phyloP scores from a whole-genome alignment of 2,113 vertebrate species.

The Todiramphus chloris region DNA sequence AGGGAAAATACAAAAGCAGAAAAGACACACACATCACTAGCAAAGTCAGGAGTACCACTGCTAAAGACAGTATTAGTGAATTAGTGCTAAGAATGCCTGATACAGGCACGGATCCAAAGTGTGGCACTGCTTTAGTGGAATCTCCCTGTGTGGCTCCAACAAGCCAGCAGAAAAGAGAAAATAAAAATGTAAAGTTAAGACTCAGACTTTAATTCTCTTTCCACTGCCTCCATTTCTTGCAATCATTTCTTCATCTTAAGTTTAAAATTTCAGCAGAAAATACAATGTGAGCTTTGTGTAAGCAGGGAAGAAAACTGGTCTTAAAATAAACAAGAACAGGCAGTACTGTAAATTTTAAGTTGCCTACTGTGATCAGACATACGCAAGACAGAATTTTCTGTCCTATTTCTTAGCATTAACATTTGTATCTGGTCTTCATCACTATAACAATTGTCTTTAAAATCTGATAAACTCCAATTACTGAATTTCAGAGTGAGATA shows the following conservation, averaged over 20 bases:
- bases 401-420: not conserved
- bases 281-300: not conserved
- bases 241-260: not conserved
- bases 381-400: not conserved
- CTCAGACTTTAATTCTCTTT: not conserved
- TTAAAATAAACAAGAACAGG: not conserved
- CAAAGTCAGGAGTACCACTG: not conserved
- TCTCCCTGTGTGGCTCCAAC: not conserved
- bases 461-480: not conserved
- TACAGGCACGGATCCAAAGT: fast-evolving
- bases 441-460: not conserved
- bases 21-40: not conserved
- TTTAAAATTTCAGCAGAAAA: not conserved
- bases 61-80: not conserved
- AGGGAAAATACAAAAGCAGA: not conserved
- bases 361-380: not conserved
- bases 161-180: not conserved
- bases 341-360: not conserved
- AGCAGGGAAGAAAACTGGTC: not conserved
- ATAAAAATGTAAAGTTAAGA: not conserved
- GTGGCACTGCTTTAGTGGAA: not conserved
- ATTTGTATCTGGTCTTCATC: not conserved
- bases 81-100: not conserved
- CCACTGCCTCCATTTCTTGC: not conserved
- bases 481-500: not conserved